Evolutionary conservation across 30 jellyfish, hydroid and myxozoan genomes (phyloP).

Genomic region (Pseudorhiza aurosa): DNA sequence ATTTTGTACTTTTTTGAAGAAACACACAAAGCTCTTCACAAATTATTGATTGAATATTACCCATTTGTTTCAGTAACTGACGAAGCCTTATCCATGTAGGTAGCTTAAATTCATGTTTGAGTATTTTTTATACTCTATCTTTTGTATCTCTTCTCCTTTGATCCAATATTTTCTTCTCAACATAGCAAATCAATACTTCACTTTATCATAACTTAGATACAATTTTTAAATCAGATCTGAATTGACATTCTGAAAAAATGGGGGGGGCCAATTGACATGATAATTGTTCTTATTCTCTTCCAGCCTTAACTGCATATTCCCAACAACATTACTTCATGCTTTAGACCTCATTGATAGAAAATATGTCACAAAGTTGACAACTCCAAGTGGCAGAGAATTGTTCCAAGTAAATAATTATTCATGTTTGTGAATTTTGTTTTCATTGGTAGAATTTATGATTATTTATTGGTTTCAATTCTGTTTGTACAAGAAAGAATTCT

Average conservation of each 20-base stretch:
- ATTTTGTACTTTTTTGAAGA: too few species aligned
- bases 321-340: conserved; percentile 55
- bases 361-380: conserved; percentile 24
- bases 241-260: too few species aligned
- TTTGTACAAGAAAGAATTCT: too few species aligned
- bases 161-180: neutral
- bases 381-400: conserved; percentile 49
- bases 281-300: neutral
- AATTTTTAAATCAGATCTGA: neutral
- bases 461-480: too few species aligned
- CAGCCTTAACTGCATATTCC: conserved; percentile 57
- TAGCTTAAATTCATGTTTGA: neutral
- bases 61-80: conserved; percentile 46
- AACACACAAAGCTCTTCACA: too few species aligned
- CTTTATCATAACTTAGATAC: too few species aligned
- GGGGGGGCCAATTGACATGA: too few species aligned
- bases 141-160: neutral
- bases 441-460: too few species aligned
- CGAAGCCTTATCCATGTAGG: conserved; percentile 52
- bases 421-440: too few species aligned
- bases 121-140: neutral
- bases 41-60: too few species aligned
- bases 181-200: neutral
- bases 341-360: conserved; percentile 65
- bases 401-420: conserved; percentile 38